phyloP scores from a whole-genome alignment of 2,113 vertebrate species.

The Syrmaticus mikado region DNA sequence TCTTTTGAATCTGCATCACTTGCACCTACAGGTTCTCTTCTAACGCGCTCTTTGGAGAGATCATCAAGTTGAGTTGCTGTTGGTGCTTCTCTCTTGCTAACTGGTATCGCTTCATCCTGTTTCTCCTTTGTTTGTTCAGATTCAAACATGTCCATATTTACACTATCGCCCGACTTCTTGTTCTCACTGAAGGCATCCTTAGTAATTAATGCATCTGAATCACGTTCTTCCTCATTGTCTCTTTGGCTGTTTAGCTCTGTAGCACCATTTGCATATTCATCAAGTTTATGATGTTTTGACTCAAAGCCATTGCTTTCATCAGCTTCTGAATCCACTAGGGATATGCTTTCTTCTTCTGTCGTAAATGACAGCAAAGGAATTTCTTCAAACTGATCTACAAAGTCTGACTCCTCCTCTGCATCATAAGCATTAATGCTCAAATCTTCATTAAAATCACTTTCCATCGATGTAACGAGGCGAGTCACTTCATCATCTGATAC shows the following conservation, averaged over 20 bases:
- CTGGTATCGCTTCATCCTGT: not conserved
- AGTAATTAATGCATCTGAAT: conserved; percentile 64
- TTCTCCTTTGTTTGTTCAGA: conserved; percentile 67
- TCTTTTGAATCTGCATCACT: not conserved
- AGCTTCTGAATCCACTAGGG: not conserved
- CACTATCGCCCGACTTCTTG: conserved; percentile 1
- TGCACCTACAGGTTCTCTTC: not conserved
- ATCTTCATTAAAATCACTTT: conserved; percentile 79
- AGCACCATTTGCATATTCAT: conserved; percentile 1
- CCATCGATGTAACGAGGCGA: conserved; percentile 78
- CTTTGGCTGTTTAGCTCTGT: conserved; percentile 60
- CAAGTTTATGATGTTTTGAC: not conserved
- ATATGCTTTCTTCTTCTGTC: not conserved
- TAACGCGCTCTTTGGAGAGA: not conserved
- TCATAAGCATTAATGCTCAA: conserved; percentile 24
- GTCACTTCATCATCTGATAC: conserved; percentile 87
- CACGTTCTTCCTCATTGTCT: not conserved
- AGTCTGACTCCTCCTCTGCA: conserved; percentile 56
- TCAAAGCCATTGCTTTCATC: not conserved
- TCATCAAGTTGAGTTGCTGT: not conserved
- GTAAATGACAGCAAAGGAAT: conserved; percentile 76
- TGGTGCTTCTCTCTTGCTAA: conserved; percentile 18
- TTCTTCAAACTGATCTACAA: conserved; percentile 52
- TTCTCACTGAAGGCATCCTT: conserved; percentile 75
- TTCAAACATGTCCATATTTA: conserved; percentile 51